A percentile compares a stretch with the other conserved stretches of the same genome.
phyloP scores from a whole-genome alignment of 2,797 vertebrate species.

The Hyperoplus lanceolatus region DNA sequence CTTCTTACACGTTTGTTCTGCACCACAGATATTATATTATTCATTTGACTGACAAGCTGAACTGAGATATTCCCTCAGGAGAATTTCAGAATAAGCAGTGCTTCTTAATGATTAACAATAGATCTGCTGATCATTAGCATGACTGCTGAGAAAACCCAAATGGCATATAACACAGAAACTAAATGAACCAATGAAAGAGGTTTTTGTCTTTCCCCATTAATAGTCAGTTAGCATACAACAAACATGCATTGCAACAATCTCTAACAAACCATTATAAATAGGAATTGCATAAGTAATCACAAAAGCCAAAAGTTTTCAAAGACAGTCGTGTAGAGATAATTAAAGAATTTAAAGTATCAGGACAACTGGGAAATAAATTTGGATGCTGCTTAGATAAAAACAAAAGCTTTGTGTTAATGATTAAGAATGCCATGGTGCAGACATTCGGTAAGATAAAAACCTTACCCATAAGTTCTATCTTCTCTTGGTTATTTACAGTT shows the following conservation, averaged over 20 bases:
- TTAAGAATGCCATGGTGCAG: not conserved
- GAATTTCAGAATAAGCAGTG: constrained; percentile 12
- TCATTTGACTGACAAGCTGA: constrained; percentile 14
- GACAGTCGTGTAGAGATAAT: constrained; percentile 17
- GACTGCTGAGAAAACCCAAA: constrained; percentile 10
- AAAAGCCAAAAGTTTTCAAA: constrained; percentile 27
- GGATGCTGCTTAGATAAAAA: constrained; percentile 4
- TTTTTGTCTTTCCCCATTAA: constrained; percentile 18
- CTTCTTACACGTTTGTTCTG: not conserved
- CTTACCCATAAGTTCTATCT: not conserved
- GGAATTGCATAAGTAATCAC: constrained; percentile 36
- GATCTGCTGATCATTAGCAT: constrained; percentile 26
- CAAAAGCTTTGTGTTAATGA: constrained; percentile 18
- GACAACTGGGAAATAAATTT: constrained; percentile 11
- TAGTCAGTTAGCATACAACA: constrained; percentile 19
- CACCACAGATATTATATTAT: not conserved
- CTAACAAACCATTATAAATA: not conserved
- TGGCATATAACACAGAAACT: constrained; percentile 5
- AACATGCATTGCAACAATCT: constrained; percentile 20
- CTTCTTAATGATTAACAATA: constrained; percentile 22
- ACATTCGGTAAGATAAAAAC: not conserved
- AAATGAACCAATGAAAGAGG: constrained; percentile 4
- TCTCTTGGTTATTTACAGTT: too few species aligned
- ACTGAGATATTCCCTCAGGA: constrained; percentile 10
- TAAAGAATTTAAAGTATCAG: constrained; percentile 23